Base-by-base conservation (phyloP, 2,888 invertebrate genomes). In the Philopedon plagiatum region DNA sequence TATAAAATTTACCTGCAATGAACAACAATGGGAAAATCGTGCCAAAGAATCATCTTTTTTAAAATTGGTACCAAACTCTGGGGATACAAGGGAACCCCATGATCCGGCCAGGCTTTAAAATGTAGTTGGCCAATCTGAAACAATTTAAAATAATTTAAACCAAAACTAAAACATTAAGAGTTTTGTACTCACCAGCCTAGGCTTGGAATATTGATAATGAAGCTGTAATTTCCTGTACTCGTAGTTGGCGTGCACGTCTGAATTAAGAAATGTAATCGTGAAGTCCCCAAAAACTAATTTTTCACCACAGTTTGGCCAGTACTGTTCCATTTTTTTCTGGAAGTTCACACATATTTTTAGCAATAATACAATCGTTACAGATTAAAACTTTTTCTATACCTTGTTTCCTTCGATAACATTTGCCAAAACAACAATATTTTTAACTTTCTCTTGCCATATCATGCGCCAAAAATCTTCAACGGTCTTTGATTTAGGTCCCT, bases 21-120 rank as follows among this genome's bases (percentile, higher is more conserved):
- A 0, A 90, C 86, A 2, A 89, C 81, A 3, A 88, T 82, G 0
- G 88, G 88, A 9, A 79, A 77, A 19, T 75, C 75, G 4, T n/a
- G n/a, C n/a, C n/a, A n/a, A n/a, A n/a, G n/a, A n/a, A 86, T 77
- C 1, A 88, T 76, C 75, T 83, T 84, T 74, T 78, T 78, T 5
- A 82, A 70, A 71, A 85, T 86, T 1, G 84, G 79, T 0, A 86
- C 84, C 26, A 87, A 80, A 2, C 85, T 78, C 8, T 80, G 79
- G 1, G 80, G 74, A 74, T 82, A 81, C 3, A 81, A 49, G 11
- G 88, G 88, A 2, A 88, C 85, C 1, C 86, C 87, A 70, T 88
- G 87, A 76, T 88, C 88, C 0, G 88, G 88, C 88, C 88, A 89
- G 1, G 86, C 84, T 1, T 85, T 86, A 74, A 86, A 88, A 73